Base-by-base conservation (phyloP, 92 coral and sea anemone genomes). In the Virgularia gustaviana region DNA sequence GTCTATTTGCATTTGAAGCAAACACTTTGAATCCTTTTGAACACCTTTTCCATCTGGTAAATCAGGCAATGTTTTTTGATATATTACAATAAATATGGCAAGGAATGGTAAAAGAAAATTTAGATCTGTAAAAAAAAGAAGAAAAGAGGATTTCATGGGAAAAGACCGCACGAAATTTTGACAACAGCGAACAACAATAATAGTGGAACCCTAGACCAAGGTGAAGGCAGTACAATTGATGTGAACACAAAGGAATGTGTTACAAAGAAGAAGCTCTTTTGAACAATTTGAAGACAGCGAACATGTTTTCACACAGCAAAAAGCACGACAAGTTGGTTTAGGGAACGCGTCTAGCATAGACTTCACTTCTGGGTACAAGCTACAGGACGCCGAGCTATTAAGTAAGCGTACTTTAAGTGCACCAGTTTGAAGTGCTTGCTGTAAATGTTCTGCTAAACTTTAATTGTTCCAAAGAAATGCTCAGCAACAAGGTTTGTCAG, bases 401-500 rank as follows among this genome's bases (percentile, higher is more conserved):
- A 45, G 65, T 3, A 72, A 82, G 44, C 39, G 78, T 35, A 76
- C 77, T 20, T 35, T 57, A 36, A 47, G 20, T 33, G 75, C 85
- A 36, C 53, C 61, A 36, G 65, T 75, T 57, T 81, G 83, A 39
- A 81, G 86, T 66, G 33, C 72, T 19, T 81, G 83, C 35, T 55
- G 57, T 29, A 45, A 66, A 55, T 36, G 57, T 39, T 57, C 43
- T 38, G 51, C 53, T 20, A 33, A 67, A 47, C 78, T 81, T 31
- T 76, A 57, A 68, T 36, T 81, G 20, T 76, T 54, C 28, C 78
- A 81, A 56, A 72, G 70, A 18, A 39, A 66, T 49, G 24, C 70
- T 12, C 71, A 45, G 27, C 54, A 82, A 57, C 67, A 81, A 27
- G 86, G 83, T 16, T 62, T 81, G 43, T 70, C 86, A 44, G 84